These are phyloP conservation scores for Muscidifurax raptorellus DNA, from an alignment of 1,140 invertebrate genomes.

Conservation along the genomic window DNA sequence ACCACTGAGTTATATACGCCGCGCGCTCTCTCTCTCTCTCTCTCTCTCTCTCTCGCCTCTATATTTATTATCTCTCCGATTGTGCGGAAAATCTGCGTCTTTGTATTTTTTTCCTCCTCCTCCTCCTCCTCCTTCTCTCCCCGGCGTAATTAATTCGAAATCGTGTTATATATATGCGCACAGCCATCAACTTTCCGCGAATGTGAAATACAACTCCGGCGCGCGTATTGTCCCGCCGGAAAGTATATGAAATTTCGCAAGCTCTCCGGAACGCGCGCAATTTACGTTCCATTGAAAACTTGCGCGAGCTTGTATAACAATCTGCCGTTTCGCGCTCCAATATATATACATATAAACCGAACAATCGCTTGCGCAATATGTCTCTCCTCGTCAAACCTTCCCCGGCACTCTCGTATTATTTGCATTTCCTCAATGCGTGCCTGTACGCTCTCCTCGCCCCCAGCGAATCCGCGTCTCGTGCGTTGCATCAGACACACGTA, in stretches of 20 bases:
- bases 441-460: constrained; percentile 22
- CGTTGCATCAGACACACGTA: neutral
- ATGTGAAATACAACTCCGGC: neutral
- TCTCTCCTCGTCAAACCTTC: constrained; percentile 17
- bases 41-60: neutral
- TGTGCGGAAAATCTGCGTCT: neutral
- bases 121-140: no score
- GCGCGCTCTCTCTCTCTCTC: no score
- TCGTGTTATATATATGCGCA: no score
- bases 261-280: neutral
- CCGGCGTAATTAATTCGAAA: neutral
- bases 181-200: no score
- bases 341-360: no score
- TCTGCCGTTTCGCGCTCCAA: no score
- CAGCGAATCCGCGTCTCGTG: neutral
- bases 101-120: no score
- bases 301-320: neutral
- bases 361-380: constrained; percentile 31
- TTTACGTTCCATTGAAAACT: constrained; percentile 15
- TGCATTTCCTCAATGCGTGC: constrained; percentile 33
- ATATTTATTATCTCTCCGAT: neutral
- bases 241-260: neutral
- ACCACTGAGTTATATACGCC: neutral
- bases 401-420: neutral
- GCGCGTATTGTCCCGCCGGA: neutral